These are phyloP conservation scores for Dendrolimus punctatus DNA, from an alignment of 1,140 invertebrate genomes.

Conservation along the genomic window DNA sequence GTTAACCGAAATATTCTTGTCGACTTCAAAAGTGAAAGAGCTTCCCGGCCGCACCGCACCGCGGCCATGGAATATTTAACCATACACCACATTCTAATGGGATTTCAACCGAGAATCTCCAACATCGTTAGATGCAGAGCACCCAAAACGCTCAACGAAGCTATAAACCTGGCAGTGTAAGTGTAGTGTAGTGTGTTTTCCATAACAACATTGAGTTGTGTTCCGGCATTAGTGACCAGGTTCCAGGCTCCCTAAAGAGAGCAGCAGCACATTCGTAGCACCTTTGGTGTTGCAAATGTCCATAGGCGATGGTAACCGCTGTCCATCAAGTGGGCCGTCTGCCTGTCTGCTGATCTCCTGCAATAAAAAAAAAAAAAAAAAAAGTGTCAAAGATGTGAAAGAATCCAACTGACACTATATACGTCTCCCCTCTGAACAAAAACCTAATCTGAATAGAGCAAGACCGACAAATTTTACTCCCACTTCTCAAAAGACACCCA, in stretches of 20 bases:
- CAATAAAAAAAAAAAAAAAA: too few species aligned
- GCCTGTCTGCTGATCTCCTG: too few species aligned
- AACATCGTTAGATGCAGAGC: conserved; percentile 9
- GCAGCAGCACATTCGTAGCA: too few species aligned
- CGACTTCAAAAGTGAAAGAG: too few species aligned
- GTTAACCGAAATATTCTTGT: too few species aligned
- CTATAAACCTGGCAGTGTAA: conserved; percentile 14
- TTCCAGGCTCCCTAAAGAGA: too few species aligned
- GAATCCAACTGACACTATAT: conserved; percentile 2
- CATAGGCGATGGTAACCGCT: too few species aligned
- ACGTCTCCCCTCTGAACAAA: not conserved
- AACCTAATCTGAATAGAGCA: not conserved
- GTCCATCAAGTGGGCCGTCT: too few species aligned
- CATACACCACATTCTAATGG: conserved; percentile 11
- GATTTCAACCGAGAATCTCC: conserved; percentile 9
- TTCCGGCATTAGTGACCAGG: too few species aligned
- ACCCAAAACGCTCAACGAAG: conserved; percentile 10
- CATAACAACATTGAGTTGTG: too few species aligned
- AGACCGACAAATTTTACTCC: not conserved
- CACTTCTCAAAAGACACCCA: not conserved
- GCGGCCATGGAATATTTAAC: conserved; percentile 13
- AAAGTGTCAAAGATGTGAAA: conserved; percentile 11
- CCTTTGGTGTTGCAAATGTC: too few species aligned
- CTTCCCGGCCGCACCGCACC: conserved; percentile 4
- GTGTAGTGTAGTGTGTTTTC: too few species aligned